Evolutionary conservation across 2,797 vertebrate genomes (phyloP).

Genomic region (Neosalanx taihuensis): DNA sequence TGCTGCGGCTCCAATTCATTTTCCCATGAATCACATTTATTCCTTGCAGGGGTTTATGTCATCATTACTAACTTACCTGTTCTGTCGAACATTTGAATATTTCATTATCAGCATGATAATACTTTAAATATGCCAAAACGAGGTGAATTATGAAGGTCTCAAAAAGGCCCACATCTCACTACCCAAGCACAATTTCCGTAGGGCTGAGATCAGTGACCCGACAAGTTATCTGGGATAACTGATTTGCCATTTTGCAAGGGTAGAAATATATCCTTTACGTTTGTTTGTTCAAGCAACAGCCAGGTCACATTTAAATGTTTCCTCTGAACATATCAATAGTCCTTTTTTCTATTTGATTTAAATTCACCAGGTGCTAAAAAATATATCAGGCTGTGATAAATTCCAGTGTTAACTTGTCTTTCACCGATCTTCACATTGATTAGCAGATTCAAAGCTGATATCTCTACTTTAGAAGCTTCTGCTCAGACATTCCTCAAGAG

Average conservation of each 20-base stretch:
- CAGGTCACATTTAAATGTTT: background rate
- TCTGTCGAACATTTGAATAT: slow-evolving; percentile 45
- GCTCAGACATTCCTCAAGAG: slow-evolving; percentile 62
- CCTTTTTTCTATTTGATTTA: slow-evolving; percentile 16
- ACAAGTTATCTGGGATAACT: slow-evolving; percentile 49
- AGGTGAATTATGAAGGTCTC: slow-evolving; percentile 34
- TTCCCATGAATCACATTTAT: slow-evolving; percentile 40
- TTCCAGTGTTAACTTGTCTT: slow-evolving; percentile 36
- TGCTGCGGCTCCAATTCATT: slow-evolving; percentile 31
- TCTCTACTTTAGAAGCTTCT: slow-evolving; percentile 61
- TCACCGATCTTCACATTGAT: slow-evolving; percentile 60
- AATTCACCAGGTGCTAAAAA: slow-evolving; percentile 29
- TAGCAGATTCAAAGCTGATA: slow-evolving; percentile 68
- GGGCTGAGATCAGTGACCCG: slow-evolving; percentile 53
- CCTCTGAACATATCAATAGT: slow-evolving; percentile 10
- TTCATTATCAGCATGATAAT: slow-evolving; percentile 45
- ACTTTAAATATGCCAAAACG: slow-evolving; percentile 22
- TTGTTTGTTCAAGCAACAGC: background rate
- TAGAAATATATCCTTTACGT: slow-evolving; percentile 21
- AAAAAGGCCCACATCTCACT: slow-evolving; percentile 44
- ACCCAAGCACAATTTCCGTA: slow-evolving; percentile 40
- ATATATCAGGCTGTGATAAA: slow-evolving; percentile 43
- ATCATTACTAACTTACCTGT: slow-evolving; percentile 45
- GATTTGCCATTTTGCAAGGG: slow-evolving; percentile 34
- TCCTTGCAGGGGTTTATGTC: slow-evolving; percentile 37